Evolutionary conservation across 2,888 invertebrate genomes (phyloP).

Genomic region (Agonopterix subpropinquella): DNA sequence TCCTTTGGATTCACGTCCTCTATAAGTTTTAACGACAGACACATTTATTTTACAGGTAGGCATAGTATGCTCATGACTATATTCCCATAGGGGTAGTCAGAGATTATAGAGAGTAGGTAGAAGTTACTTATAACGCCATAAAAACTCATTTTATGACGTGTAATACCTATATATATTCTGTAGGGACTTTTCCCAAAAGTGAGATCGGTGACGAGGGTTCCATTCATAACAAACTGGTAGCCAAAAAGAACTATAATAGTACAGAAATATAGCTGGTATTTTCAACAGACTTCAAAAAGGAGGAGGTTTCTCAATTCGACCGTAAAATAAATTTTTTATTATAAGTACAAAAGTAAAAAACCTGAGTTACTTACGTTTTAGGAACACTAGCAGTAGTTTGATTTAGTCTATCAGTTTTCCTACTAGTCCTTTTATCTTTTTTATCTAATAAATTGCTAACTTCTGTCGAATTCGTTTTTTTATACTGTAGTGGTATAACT

Average conservation of each 20-base stretch:
- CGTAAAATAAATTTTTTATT: no score
- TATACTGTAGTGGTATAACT: slow-evolving; percentile 52
- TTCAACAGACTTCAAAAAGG: no score
- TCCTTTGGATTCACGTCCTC: slow-evolving; percentile 64
- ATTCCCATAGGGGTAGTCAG: no score
- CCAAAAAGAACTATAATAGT: neutral
- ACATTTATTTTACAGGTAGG: neutral
- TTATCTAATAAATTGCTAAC: slow-evolving; percentile 51
- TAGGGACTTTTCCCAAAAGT: no score
- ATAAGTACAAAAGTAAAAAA: neutral
- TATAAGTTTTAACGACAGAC: slow-evolving; percentile 18
- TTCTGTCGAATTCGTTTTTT: slow-evolving; percentile 60
- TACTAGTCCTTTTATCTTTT: slow-evolving; percentile 67
- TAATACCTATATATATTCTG: no score
- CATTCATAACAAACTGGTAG: neutral
- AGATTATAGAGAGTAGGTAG: no score
- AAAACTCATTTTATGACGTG: no score
- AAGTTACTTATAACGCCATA: neutral
- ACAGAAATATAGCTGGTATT: neutral
- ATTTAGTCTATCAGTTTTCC: slow-evolving; percentile 67
- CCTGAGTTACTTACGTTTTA: slow-evolving; percentile 54
- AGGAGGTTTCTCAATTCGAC: no score
- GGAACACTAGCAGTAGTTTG: slow-evolving; percentile 69
- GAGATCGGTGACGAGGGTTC: no score
- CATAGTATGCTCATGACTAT: no score